Base-by-base conservation (phyloP, 2,888 invertebrate genomes). In the Allygus modestus region DNA sequence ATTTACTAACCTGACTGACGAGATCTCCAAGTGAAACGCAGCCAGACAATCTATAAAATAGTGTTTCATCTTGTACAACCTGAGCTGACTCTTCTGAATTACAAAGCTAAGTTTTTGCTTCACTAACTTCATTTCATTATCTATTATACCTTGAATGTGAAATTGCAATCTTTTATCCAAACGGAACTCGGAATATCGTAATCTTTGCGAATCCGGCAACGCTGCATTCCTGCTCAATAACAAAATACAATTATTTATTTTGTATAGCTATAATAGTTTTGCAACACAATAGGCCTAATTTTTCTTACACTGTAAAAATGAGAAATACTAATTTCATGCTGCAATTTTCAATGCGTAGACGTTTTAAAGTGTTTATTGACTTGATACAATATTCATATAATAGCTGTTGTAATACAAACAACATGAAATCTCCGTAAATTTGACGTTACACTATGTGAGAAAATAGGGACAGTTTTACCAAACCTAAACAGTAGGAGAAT, bases 21-120 rank as follows among this genome's bases (percentile, higher is more conserved):
- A 77, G 1, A 86, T 54, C 77, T 84, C 81, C n/a, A 85, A 51
- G 41, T 85, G 65, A 28, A 93, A 93, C 31, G 93, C 92, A 84
- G 94, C 94, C 43, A 96, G 89, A 17, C 94, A 92, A 85, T 94
- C 91, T 20, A 95, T 92, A 87, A 95, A 96, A 87, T 94, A 93
- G 7, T 92, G 91, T 88, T 93, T 91, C 88, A 96, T 91, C 89
- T 95, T 95, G 31, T 92, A 88, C 20, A 94, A 89, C 23, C 91
- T 92, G 2, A 95, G 89, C 87, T 93, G 92, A 0, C 95, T 94
- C 86, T 94, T 95, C 87, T 95, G 94, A 1, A 95, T 91, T 86
- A 94, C 93, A 89, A 94, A 95, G 0, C 94, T 94, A 46, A 95
- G 89, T 89, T 95, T 95, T 61, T 93, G 91, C 31, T 92, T 91